A percentile compares a stretch with the other conserved stretches of the same genome.
phyloP scores from a whole-genome alignment of 2,113 vertebrate species.

The Pollimyrus isidori region DNA sequence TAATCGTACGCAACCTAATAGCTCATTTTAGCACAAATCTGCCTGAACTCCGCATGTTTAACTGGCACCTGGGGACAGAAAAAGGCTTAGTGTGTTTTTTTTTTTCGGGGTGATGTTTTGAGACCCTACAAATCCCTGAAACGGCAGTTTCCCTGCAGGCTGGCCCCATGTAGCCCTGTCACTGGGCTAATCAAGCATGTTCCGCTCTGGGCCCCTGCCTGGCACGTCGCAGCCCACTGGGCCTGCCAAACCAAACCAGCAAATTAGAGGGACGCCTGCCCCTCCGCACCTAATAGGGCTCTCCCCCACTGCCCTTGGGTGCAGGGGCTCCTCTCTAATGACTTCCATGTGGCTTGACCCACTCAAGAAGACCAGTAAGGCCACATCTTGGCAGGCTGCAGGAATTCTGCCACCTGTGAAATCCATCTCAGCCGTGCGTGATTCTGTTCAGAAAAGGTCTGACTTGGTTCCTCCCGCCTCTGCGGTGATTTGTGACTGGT shows the following conservation, averaged over 20 bases:
- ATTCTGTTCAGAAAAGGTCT: neutral
- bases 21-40: neutral
- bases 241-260: neutral
- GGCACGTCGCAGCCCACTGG: neutral
- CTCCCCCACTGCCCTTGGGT: neutral
- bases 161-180: neutral
- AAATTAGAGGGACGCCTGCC: slow-evolving; percentile 2
- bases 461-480: neutral
- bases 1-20: neutral
- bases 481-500: neutral
- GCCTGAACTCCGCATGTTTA: neutral
- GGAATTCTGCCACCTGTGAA: neutral
- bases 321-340: neutral
- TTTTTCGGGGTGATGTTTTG: neutral
- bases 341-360: slow-evolving; percentile 4
- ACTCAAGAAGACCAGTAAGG: neutral
- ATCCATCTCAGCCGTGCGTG: neutral
- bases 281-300: neutral
- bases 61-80: neutral
- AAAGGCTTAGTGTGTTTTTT: neutral
- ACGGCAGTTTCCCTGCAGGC: neutral
- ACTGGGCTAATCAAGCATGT: neutral
- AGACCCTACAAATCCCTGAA: neutral
- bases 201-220: neutral
- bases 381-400: neutral